Conservation (phyloP, 2,888 invertebrate genomes). For the Chloroclysta siterata region DNA sequence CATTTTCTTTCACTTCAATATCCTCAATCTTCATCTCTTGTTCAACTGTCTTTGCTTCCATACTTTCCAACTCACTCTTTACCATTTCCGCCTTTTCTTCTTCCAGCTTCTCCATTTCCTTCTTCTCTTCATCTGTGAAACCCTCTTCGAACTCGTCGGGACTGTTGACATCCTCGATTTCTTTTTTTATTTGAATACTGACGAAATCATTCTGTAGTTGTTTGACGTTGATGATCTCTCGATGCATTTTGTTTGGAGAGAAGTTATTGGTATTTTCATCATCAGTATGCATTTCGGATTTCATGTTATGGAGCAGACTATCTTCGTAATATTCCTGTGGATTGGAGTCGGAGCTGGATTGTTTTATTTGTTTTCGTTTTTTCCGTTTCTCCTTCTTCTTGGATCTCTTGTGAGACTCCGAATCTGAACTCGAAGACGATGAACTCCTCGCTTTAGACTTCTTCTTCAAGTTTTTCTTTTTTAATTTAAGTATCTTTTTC, state of each 20-base stretch:
- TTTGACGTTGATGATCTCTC: constrained; percentile 78
- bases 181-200: constrained; percentile 71
- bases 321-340: constrained; percentile 73
- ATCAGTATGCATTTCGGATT: constrained; percentile 73
- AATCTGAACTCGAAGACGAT: constrained; percentile 51
- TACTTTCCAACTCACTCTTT: constrained; percentile 10
- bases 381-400: constrained; percentile 49
- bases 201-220: constrained; percentile 78
- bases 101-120: constrained; percentile 12
- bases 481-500: constrained; percentile 64
- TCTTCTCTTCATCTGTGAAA: constrained; percentile 18
- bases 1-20: constrained; percentile 11
- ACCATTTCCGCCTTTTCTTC: constrained; percentile 9
- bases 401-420: constrained; percentile 53
- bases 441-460: constrained; percentile 60
- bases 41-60: constrained; percentile 20
- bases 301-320: constrained; percentile 76
- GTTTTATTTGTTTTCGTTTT: constrained; percentile 59
- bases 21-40: constrained; percentile 2
- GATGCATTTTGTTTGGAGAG: constrained; percentile 64
- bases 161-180: constrained; percentile 47
- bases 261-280: constrained; percentile 70
- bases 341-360: constrained; percentile 59
- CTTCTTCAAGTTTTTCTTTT: constrained; percentile 65
- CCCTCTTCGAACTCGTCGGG: constrained; percentile 31